These are phyloP conservation scores for Sphecodes monilicornis DNA, from an alignment of 2,888 invertebrate species.

Conservation along the genomic window DNA sequence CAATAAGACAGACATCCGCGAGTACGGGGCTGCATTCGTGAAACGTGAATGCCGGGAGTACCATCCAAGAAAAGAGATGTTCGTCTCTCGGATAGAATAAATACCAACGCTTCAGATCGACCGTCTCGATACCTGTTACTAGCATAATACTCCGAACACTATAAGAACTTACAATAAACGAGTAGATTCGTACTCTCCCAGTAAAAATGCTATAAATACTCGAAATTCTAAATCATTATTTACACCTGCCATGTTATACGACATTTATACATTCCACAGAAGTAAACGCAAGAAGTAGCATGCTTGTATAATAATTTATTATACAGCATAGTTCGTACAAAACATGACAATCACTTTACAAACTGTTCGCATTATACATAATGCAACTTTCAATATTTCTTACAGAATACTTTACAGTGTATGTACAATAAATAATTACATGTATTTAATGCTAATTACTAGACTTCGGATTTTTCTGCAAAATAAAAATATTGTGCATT, in stretches of 20 bases:
- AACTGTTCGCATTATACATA: not conserved
- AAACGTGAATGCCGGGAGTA: constrained; percentile 47
- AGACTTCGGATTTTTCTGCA: not conserved
- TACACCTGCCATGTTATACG: not conserved
- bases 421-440: constrained; percentile 57
- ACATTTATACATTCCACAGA: not conserved
- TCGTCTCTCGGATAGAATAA: constrained; percentile 38
- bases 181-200: not conserved
- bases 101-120: constrained; percentile 35
- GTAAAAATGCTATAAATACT: not conserved
- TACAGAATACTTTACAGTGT: constrained; percentile 47
- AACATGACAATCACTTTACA: constrained; percentile 13
- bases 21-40: constrained; percentile 38
- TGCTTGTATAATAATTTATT: constrained; percentile 46
- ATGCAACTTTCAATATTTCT: constrained; percentile 3
- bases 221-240: not conserved
- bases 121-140: constrained; percentile 15
- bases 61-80: constrained; percentile 55
- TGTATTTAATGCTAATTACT: not conserved
- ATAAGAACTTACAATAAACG: not conserved
- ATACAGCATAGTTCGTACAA: constrained; percentile 47
- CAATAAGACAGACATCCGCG: constrained; percentile 67
- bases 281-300: not conserved
- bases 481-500: too few species aligned
- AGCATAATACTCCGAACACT: constrained; percentile 19